These are phyloP conservation scores for Gymnoscopelus braueri DNA, from an alignment of 2,797 vertebrate genomes.

Conservation along the genomic window DNA sequence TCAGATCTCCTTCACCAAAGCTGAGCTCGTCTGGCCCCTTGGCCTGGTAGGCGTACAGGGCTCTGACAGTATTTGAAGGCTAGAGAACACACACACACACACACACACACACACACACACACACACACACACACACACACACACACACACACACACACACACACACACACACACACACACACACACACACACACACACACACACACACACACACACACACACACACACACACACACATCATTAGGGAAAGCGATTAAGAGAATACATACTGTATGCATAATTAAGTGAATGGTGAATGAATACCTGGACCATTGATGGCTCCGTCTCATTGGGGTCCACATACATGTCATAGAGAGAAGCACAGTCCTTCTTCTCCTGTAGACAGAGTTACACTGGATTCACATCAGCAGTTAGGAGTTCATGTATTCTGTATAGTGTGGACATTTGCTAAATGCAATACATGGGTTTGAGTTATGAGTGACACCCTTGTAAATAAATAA, in stretches of 20 bases:
- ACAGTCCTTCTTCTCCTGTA: constrained; percentile 66
- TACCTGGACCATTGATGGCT: constrained; percentile 85
- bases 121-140: background rate
- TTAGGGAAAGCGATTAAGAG: too few species aligned
- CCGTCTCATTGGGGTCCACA: constrained; percentile 94
- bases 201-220: constrained; percentile 6
- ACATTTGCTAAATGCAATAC: too few species aligned
- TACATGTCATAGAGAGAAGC: constrained; percentile 63
- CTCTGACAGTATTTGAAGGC: constrained; percentile 89
- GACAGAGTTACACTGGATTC: constrained; percentile 25
- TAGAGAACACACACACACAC: constrained; percentile 62
- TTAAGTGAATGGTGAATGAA: too few species aligned
- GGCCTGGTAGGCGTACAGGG: constrained; percentile 90
- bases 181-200: constrained; percentile 1
- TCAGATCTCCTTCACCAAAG: constrained; percentile 91
- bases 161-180: constrained; percentile 6
- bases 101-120: constrained; percentile 15
- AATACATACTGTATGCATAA: too few species aligned
- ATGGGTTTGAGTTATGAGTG: too few species aligned
- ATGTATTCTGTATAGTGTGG: background rate
- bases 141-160: constrained; percentile 7
- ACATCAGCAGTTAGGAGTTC: too few species aligned
- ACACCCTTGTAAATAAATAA: too few species aligned
- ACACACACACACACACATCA: background rate
- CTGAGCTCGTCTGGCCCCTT: constrained; percentile 86